Evolutionary conservation across 2,888 invertebrate species (phyloP).

Genomic region (Girardia tigrina): DNA sequence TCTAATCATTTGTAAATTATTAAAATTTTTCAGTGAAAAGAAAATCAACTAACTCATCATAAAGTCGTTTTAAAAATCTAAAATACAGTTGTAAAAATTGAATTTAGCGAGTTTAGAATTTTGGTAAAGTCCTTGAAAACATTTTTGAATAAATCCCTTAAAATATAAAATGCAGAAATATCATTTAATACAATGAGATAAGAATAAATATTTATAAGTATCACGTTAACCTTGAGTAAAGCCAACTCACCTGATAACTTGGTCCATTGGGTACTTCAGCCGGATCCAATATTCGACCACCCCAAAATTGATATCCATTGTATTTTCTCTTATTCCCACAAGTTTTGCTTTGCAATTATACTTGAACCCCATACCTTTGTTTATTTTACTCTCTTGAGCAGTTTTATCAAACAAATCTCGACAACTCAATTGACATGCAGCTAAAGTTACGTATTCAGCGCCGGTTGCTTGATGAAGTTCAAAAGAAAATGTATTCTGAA

Average conservation of each 20-base stretch:
- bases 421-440: constrained; percentile 45
- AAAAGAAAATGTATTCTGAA: constrained; percentile 38
- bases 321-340: constrained; percentile 40
- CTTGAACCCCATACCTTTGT: constrained; percentile 37
- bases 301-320: constrained; percentile 40
- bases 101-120: no score
- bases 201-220: background rate
- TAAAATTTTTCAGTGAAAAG: no score
- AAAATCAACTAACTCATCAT: no score
- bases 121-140: no score
- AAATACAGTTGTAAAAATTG: no score
- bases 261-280: constrained; percentile 51
- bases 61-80: no score
- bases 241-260: constrained; percentile 43
- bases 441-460: constrained; percentile 49
- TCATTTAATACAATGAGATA: background rate
- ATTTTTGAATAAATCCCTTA: no score
- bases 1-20: no score
- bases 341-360: constrained; percentile 46
- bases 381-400: background rate
- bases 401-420: constrained; percentile 21
- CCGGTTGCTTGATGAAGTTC: constrained; percentile 52
- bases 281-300: constrained; percentile 50
- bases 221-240: no score
- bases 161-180: no score